A percentile compares a stretch with the other conserved stretches of the same genome.
These are phyloP conservation scores for Sebastolobus alascanus DNA, from an alignment of 2,797 vertebrate genomes.

Conservation along the genomic window DNA sequence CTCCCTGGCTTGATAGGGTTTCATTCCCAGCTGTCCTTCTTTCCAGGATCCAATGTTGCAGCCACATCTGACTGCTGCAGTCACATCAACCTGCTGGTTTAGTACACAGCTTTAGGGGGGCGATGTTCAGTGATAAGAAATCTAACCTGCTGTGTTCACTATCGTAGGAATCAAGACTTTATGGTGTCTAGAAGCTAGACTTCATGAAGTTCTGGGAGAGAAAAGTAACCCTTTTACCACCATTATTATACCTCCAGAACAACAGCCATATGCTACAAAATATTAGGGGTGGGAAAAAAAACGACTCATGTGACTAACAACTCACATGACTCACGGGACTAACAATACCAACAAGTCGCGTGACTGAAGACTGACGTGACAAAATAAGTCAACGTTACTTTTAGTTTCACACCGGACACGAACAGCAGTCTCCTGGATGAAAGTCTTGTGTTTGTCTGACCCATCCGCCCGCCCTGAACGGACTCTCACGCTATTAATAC, in stretches of 20 bases:
- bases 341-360: no score
- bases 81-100: conserved; percentile 22
- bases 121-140: neutral
- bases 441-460: no score
- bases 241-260: neutral
- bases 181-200: neutral
- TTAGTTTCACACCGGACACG: no score
- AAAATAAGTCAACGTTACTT: no score
- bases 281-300: no score
- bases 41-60: conserved; percentile 22
- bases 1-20: conserved; percentile 35
- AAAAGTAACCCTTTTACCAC: neutral
- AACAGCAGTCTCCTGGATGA: no score
- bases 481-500: no score
- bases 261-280: neutral
- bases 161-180: neutral
- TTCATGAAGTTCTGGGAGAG: no score
- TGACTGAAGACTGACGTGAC: no score
- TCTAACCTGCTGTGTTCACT: neutral
- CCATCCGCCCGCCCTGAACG: no score
- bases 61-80: conserved; percentile 7
- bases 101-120: neutral
- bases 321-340: no score
- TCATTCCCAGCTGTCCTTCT: conserved; percentile 61
- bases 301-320: no score